Evolutionary conservation across 2,113 vertebrate genomes (phyloP).

Genomic region (Shinisaurus crocodilurus): DNA sequence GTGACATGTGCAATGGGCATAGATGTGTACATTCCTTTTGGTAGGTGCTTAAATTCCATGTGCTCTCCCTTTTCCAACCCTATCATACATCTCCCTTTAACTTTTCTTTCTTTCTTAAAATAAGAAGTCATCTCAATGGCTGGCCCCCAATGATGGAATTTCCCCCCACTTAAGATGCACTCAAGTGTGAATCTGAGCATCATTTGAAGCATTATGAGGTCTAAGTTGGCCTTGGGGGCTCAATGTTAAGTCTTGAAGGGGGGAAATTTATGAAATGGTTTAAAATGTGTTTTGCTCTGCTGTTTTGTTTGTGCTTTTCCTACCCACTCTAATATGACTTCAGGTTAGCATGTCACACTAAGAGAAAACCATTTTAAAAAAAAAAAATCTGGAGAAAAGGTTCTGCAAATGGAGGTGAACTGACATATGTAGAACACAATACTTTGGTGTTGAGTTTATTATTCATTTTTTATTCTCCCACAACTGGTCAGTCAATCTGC

Average conservation of each 20-base stretch:
- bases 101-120: too few relatives aligned
- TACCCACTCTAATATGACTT: not conserved
- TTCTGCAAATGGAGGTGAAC: not conserved
- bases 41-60: too few relatives aligned
- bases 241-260: too few relatives aligned
- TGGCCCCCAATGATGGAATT: too few relatives aligned
- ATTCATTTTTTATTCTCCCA: conserved; percentile 45
- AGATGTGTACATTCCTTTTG: not conserved
- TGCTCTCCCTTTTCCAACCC: too few relatives aligned
- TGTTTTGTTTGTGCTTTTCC: not conserved
- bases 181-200: too few relatives aligned
- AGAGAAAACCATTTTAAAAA: not conserved
- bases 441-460: not conserved
- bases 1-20: too few relatives aligned
- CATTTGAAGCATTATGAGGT: too few relatives aligned
- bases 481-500: conserved; percentile 37
- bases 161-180: too few relatives aligned
- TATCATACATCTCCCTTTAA: too few relatives aligned
- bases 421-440: conserved; percentile 31
- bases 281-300: not conserved
- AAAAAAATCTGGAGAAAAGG: not conserved
- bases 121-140: too few relatives aligned
- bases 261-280: not conserved
- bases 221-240: too few relatives aligned
- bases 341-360: not conserved